These are phyloP conservation scores for Gymnosoma rotundatum DNA, from an alignment of 2,888 invertebrate genomes.

Conservation along the genomic window DNA sequence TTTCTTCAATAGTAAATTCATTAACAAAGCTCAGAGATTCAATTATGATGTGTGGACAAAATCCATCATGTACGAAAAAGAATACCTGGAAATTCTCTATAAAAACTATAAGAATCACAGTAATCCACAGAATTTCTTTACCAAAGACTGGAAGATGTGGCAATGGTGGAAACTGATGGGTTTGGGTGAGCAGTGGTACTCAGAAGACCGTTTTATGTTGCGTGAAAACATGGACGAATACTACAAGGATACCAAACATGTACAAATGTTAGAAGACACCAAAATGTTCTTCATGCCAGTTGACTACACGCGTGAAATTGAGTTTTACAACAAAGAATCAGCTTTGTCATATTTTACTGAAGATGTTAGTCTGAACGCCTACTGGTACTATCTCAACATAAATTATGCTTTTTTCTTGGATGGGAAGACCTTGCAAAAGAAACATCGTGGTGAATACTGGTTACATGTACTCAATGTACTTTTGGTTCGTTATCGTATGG, in stretches of 20 bases:
- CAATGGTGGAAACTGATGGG: conserved; percentile 79
- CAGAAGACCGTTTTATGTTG: conserved; percentile 76
- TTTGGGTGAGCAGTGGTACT: conserved; percentile 75
- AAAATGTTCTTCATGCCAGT: conserved; percentile 82
- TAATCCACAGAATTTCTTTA: conserved; percentile 72
- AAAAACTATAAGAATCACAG: conserved; percentile 73
- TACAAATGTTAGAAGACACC: conserved; percentile 72
- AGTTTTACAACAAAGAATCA: conserved; percentile 84
- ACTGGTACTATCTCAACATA: conserved; percentile 86
- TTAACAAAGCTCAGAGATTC: conserved; percentile 86
- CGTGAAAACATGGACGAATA: conserved; percentile 74
- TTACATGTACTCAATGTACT: conserved; percentile 87
- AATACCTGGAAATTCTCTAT: conserved; percentile 81
- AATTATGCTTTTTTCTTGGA: conserved; percentile 86
- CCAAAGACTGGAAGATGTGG: conserved; percentile 78
- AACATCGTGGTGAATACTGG: conserved; percentile 86
- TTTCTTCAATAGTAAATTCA: conserved; percentile 88
- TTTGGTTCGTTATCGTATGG: conserved; percentile 87
- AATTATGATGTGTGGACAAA: conserved; percentile 77
- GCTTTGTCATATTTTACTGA: conserved; percentile 87
- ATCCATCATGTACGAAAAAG: conserved; percentile 78
- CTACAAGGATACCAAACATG: conserved; percentile 75
- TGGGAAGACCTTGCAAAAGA: conserved; percentile 83
- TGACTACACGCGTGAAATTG: conserved; percentile 84
- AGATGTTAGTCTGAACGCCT: conserved; percentile 87